Evolutionary conservation across 2,797 vertebrate species (phyloP).

Genomic region (Miopithecus talapoin): DNA sequence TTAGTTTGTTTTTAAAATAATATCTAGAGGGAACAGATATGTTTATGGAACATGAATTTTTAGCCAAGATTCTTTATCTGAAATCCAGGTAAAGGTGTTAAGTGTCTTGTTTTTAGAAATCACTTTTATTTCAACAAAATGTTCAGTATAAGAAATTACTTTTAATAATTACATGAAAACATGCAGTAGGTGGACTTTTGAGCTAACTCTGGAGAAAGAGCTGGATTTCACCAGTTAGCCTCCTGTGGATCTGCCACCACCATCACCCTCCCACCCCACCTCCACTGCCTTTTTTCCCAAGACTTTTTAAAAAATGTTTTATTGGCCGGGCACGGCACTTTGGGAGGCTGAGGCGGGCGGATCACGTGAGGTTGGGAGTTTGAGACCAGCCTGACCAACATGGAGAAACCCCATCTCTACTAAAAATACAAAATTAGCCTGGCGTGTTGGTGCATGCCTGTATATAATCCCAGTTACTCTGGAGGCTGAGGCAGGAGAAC

Average conservation of each 20-base stretch:
- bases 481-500: too few species aligned
- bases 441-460: too few species aligned
- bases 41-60: neutral
- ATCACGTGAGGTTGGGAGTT: too few species aligned
- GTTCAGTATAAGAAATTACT: neutral
- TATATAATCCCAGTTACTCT: too few species aligned
- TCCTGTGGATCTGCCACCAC: neutral
- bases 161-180: neutral
- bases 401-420: too few species aligned
- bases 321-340: too few species aligned
- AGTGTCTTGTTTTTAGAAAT: neutral
- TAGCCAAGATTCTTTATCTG: neutral
- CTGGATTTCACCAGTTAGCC: neutral
- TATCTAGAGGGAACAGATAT: neutral
- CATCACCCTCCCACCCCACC: too few species aligned
- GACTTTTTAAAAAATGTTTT: neutral
- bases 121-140: constrained; percentile 1
- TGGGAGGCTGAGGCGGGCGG: too few species aligned
- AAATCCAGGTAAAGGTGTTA: neutral
- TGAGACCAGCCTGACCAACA: too few species aligned
- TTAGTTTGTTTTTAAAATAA: neutral
- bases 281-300: neutral
- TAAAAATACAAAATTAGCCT: too few species aligned
- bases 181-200: neutral
- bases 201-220: neutral